These are phyloP conservation scores for Tetragonula carbonaria DNA, from an alignment of 2,888 invertebrate genomes.

Conservation along the genomic window DNA sequence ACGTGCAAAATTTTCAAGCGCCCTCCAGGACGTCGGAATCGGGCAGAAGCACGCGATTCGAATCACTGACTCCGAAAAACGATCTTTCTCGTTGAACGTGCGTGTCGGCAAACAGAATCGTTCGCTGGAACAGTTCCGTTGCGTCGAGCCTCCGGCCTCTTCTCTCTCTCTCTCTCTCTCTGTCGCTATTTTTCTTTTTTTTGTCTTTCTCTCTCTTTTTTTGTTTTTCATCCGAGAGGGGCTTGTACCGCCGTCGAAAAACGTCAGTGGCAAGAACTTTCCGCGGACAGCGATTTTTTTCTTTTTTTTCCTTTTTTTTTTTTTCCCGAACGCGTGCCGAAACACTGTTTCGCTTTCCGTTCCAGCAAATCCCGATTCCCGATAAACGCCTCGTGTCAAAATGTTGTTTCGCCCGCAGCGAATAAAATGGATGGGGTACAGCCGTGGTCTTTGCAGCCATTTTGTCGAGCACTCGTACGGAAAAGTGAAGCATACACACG, in stretches of 20 bases:
- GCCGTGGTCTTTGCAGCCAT: constrained; percentile 37
- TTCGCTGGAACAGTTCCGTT: constrained; percentile 70
- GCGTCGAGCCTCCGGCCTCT: constrained; percentile 45
- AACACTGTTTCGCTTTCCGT: constrained; percentile 61
- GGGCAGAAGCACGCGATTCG: constrained; percentile 67
- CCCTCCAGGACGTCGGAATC: constrained; percentile 57
- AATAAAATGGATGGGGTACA: neutral
- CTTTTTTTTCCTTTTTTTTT: constrained; percentile 32
- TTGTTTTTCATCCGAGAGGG: constrained; percentile 29
- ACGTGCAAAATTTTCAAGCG: constrained; percentile 66
- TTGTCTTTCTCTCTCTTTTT: neutral
- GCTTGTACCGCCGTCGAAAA: constrained; percentile 51
- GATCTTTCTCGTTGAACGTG: constrained; percentile 78
- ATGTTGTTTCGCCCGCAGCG: constrained; percentile 18
- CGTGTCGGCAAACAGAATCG: constrained; percentile 83
- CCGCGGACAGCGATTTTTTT: constrained; percentile 31
- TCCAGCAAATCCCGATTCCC: constrained; percentile 60
- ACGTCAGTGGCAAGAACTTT: constrained; percentile 68
- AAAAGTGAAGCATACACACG: constrained; percentile 33
- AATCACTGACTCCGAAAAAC: constrained; percentile 81
- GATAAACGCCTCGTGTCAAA: constrained; percentile 58
- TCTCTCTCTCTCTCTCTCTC: neutral
- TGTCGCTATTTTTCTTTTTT: neutral
- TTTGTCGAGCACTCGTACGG: constrained; percentile 16
- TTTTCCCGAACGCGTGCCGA: constrained; percentile 30